A percentile compares a stretch with the other conserved stretches of the same genome.
Conservation (phyloP, 2,113 vertebrate genomes). For the Forbesichthys agassizii region DNA sequence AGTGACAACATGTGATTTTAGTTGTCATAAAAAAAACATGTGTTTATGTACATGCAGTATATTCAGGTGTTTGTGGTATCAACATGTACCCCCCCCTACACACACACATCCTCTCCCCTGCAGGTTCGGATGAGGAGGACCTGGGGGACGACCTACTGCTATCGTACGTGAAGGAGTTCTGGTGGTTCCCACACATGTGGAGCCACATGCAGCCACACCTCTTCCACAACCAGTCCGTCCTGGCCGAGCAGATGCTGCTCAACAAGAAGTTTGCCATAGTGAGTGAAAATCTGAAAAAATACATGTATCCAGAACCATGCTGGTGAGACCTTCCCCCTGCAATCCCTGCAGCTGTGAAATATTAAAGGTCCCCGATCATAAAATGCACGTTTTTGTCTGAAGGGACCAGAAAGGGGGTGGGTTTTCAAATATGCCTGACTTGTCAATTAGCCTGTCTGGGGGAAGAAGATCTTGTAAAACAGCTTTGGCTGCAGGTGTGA, state of each 20-base stretch:
- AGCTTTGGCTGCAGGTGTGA: no score
- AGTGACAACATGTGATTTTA: no score
- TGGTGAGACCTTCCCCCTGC: no score
- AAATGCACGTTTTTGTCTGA: no score
- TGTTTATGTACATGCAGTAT: not conserved
- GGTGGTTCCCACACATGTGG: conserved; percentile 99
- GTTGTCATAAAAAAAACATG: no score
- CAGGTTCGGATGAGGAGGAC: conserved; percentile 94
- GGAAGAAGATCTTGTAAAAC: no score
- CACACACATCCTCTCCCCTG: not conserved
- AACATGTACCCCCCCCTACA: not conserved
- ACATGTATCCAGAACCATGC: no score
- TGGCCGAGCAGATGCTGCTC: conserved; percentile 96
- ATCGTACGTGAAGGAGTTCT: conserved; percentile 93
- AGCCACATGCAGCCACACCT: conserved; percentile 99
- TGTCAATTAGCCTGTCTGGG: no score
- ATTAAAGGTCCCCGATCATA: no score
- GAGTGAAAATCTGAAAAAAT: conserved; percentile 58
- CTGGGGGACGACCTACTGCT: conserved; percentile 93
- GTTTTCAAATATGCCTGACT: no score
- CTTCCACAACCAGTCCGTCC: conserved; percentile 96
- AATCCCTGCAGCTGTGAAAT: no score
- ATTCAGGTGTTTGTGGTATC: not conserved
- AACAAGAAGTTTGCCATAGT: conserved; percentile 97
- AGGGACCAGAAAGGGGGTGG: no score